These are phyloP conservation scores for Anguilla anguilla DNA, from an alignment of 2,797 vertebrate species.

Conservation along the genomic window DNA sequence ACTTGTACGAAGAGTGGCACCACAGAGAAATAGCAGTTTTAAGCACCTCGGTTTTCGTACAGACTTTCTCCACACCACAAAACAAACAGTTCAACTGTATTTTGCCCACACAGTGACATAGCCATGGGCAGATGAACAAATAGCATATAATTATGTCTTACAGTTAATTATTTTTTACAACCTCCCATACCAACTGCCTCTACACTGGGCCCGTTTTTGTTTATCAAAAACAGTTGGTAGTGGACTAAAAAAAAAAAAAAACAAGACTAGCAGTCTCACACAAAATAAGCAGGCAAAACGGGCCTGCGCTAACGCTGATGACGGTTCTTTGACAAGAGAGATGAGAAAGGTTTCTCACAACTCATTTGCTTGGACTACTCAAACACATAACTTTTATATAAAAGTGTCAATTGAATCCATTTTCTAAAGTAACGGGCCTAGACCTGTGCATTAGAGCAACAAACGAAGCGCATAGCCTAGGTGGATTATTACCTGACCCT, in stretches of 20 bases:
- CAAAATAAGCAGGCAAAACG: not conserved
- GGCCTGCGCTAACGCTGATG: not conserved
- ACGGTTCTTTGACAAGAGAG: not conserved
- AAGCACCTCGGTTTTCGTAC: slow-evolving; percentile 1
- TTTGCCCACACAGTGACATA: slow-evolving; percentile 27
- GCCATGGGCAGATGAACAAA: slow-evolving; percentile 24
- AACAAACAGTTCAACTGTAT: not conserved
- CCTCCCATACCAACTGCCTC: slow-evolving; percentile 24
- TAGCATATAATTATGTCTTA: slow-evolving; percentile 28
- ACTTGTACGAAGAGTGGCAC: not conserved
- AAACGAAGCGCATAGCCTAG: no score
- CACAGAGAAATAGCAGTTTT: not conserved
- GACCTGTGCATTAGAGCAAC: no score
- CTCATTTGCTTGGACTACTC: not conserved
- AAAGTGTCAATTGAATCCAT: not conserved
- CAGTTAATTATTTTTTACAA: slow-evolving; percentile 30
- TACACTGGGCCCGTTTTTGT: not conserved
- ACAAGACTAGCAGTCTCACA: not conserved
- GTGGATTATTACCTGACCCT: not conserved
- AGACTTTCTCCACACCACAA: slow-evolving; percentile 19
- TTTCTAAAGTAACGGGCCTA: not conserved
- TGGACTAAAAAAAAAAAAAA: not conserved
- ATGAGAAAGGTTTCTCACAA: not conserved
- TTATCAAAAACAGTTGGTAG: not conserved
- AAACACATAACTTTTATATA: not conserved